Conservation (phyloP, 2,113 vertebrate species). For the Trinectes maculatus region DNA sequence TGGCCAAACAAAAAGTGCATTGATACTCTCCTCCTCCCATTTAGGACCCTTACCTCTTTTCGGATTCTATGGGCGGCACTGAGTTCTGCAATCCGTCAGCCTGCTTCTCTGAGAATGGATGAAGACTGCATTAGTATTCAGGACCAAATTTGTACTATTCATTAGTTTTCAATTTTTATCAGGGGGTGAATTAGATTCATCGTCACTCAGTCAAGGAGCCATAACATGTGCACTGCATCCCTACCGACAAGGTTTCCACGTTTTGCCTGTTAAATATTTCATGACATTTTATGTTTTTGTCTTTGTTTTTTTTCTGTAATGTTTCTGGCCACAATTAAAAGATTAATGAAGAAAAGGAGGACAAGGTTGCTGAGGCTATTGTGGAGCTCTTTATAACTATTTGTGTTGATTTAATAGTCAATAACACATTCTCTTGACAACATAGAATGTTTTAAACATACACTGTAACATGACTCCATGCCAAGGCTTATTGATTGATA, state of each 20-base stretch:
- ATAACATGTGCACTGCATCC: slow-evolving; percentile 60
- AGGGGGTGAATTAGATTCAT: slow-evolving; percentile 54
- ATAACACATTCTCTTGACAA: too few species aligned
- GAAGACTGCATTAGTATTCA: slow-evolving; percentile 63
- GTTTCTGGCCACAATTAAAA: slow-evolving; percentile 6
- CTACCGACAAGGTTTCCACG: slow-evolving; percentile 36
- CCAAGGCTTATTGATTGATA: too few species aligned
- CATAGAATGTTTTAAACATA: too few species aligned
- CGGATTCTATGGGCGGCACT: slow-evolving; percentile 14
- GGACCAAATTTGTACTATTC: slow-evolving; percentile 37
- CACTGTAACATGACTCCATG: too few species aligned
- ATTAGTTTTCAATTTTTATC: slow-evolving; percentile 60
- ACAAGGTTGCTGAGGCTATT: too few species aligned
- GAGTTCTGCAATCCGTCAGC: slow-evolving; percentile 37
- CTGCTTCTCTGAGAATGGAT: slow-evolving; percentile 19
- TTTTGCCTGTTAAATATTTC: slow-evolving; percentile 70
- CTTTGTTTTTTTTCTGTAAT: background rate
- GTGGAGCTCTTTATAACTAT: too few species aligned
- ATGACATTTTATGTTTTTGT: too few species aligned
- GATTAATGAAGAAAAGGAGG: too few species aligned
- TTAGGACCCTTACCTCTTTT: slow-evolving; percentile 33
- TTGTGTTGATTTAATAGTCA: too few species aligned
- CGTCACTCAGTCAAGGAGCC: slow-evolving; percentile 54
- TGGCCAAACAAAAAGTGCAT: slow-evolving; percentile 64
- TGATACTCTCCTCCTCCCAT: slow-evolving; percentile 33